Base-by-base conservation (phyloP, 2,797 vertebrate genomes). In the Serranus cabrilla region DNA sequence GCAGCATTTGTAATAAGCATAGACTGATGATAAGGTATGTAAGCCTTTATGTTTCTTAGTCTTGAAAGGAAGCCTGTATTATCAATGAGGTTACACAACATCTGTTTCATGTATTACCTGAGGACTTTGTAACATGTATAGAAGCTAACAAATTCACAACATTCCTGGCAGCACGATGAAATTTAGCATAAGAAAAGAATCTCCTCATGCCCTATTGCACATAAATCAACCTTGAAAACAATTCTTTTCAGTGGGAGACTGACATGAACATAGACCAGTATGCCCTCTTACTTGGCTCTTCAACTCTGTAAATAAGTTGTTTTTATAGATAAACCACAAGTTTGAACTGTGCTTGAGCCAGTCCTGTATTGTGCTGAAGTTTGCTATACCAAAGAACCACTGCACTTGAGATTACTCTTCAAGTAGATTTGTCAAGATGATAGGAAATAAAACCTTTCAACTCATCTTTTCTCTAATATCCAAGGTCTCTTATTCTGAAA, bases 181-280 rank as follows among this genome's bases (percentile, higher is more conserved):
- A 71, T 68, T 63, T 56, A 67, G 61, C 21, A 37, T 20, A 31
- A 50, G 39, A 37, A 69, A 60, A 60, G 43, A 5, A 50, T 75
- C 25, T 37, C 17, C 31, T 7, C 49, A 46, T 67, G 60, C 40
- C 56, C 40, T 23, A 73, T 43, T 80, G 76, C 25, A 55, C 10
- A 40, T 64, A 71, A 74, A 39, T 54, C 62, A 77, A 74, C 72
- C 60, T 60, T 82, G 66, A 80, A 84, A 82, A 71, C 40, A 42
- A 9, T 65, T 66, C 16, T 62, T 67, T 54, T 63, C 42, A 23
- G 37, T 54, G 14, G 61, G 49, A 76, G 76, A 64, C n/a, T 43
- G 25, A 78, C 74, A 68, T 68, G 70, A 75, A 11, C 14, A n/a
- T 11, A n/a, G 31, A n/a, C 16, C 12, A 64, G 74, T 58, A 59